Evolutionary conservation across 2,797 vertebrate species (phyloP).

Genomic region (Arnoldichthys spilopterus): DNA sequence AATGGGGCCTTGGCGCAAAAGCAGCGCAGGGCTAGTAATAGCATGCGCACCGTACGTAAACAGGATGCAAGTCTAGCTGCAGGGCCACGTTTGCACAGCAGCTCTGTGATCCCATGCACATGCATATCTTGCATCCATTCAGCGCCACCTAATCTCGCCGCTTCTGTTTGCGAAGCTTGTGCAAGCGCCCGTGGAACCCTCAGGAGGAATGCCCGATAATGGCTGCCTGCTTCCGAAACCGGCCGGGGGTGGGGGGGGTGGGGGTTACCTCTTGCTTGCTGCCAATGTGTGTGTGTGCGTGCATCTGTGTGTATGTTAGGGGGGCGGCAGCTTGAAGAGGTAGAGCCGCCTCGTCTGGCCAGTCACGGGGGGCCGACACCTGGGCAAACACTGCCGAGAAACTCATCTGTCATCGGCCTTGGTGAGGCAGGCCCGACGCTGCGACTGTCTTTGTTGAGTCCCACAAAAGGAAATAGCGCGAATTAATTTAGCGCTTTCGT

Average conservation of each 20-base stretch:
- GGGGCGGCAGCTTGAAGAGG: conserved; percentile 68
- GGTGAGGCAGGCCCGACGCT: conserved; percentile 72
- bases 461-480: conserved; percentile 82
- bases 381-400: conserved; percentile 85
- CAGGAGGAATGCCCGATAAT: conserved; percentile 40
- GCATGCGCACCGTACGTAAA: conserved; percentile 58
- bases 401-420: conserved; percentile 83
- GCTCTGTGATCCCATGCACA: conserved; percentile 47
- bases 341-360: conserved; percentile 77
- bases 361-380: conserved; percentile 79
- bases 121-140: conserved; percentile 63
- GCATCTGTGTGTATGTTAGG: conserved; percentile 17
- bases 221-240: conserved; percentile 46
- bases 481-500: conserved; percentile 83
- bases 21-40: conserved; percentile 52
- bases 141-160: conserved; percentile 63
- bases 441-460: conserved; percentile 78
- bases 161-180: conserved; percentile 62
- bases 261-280: too few relatives aligned
- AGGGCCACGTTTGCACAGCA: conserved; percentile 61
- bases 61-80: conserved; percentile 59
- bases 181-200: conserved; percentile 45
- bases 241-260: too few relatives aligned
- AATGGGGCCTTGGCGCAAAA: conserved; percentile 56
- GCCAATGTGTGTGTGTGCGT: conserved; percentile 27